Percentiles rank a stretch among this genome's conserved stretches.
Conservation (phyloP, 2,888 invertebrate genomes). For the Eutolmus rufibarbis region DNA sequence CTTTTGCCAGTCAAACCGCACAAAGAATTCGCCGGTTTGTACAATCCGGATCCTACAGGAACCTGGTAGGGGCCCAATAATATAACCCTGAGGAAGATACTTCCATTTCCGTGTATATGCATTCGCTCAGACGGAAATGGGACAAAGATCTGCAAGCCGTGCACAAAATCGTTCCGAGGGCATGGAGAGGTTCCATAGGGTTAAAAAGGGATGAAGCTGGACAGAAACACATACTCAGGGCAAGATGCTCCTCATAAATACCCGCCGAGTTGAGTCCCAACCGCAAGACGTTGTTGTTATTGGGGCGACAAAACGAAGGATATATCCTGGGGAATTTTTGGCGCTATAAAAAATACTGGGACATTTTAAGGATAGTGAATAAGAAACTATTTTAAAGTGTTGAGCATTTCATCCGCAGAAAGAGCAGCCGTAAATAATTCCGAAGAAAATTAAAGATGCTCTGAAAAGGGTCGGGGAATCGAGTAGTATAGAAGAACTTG, state of each 20-base stretch:
- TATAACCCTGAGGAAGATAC: background rate
- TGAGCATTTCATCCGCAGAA: background rate
- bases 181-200: background rate
- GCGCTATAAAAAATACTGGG: background rate
- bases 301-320: background rate
- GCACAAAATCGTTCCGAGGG: background rate
- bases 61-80: background rate
- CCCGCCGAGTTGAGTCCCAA: background rate
- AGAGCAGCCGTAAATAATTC: background rate
- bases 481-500: background rate
- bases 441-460: background rate
- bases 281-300: background rate
- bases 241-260: background rate
- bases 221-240: background rate
- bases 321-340: background rate
- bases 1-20: slow-evolving; percentile 26
- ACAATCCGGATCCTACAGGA: background rate
- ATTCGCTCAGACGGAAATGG: background rate
- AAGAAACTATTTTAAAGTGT: background rate
- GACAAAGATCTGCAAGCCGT: background rate
- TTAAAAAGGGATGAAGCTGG: background rate
- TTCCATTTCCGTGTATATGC: background rate
- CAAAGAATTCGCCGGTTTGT: background rate
- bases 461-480: background rate
- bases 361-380: background rate